Conservation (phyloP, 1,140 invertebrate species). For the Vanessa atalanta region DNA sequence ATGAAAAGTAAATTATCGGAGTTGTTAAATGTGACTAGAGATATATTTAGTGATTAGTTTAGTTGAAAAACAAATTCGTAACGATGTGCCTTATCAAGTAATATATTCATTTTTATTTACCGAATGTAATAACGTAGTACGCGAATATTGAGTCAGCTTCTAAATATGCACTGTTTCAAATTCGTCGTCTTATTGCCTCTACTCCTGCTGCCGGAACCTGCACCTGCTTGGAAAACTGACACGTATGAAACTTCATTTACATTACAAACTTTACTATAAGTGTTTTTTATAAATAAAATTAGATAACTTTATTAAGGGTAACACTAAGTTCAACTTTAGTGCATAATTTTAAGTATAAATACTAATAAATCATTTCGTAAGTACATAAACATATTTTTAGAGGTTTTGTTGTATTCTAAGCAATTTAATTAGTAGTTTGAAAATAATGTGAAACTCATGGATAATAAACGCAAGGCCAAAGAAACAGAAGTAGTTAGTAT, state of each 20-base stretch:
- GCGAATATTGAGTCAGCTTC: constrained; percentile 47
- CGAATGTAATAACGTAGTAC: constrained; percentile 25
- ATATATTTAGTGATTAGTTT: constrained; percentile 30
- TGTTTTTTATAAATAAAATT: too few species aligned
- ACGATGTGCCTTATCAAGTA: constrained; percentile 74
- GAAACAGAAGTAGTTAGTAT: constrained; percentile 12
- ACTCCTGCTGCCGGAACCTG: constrained; percentile 56
- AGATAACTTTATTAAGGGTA: neutral
- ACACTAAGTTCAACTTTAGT: neutral
- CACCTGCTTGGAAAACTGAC: constrained; percentile 64
- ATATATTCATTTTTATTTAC: constrained; percentile 49
- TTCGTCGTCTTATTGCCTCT: constrained; percentile 54
- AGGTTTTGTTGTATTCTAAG: neutral
- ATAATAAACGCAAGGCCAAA: neutral
- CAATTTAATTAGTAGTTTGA: neutral
- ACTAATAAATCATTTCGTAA: too few species aligned
- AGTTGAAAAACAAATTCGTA: constrained; percentile 50
- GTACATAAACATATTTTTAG: neutral
- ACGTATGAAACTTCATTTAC: constrained; percentile 44
- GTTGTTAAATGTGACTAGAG: constrained; percentile 36
- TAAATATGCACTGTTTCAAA: constrained; percentile 59
- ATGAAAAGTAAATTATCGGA: constrained; percentile 32
- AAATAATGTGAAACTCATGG: neutral
- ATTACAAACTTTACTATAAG: neutral
- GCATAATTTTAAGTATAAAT: neutral